These are phyloP conservation scores for Nibea coibor DNA, from an alignment of 2,113 vertebrate species.

Conservation along the genomic window DNA sequence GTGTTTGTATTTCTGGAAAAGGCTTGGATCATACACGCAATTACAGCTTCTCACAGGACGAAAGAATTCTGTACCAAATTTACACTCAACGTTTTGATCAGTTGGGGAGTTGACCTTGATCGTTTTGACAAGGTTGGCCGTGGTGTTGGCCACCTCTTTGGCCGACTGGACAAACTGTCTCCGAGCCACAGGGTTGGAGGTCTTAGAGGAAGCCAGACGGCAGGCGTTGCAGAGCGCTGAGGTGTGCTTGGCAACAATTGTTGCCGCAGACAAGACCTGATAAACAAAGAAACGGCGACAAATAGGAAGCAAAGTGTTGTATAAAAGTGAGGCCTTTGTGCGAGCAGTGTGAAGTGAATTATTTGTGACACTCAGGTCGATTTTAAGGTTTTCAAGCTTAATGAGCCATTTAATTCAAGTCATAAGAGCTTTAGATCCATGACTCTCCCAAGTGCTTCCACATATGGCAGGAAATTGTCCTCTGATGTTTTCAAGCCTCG, in stretches of 20 bases:
- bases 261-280: slow-evolving; percentile 97
- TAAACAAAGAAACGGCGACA: slow-evolving; percentile 5
- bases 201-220: slow-evolving; percentile 97
- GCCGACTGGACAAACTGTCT: slow-evolving; percentile 99
- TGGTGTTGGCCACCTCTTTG: slow-evolving; percentile 99
- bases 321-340: slow-evolving; percentile 8
- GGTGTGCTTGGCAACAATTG: slow-evolving; percentile 98
- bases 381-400: slow-evolving; percentile 28
- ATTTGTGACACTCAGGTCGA: neutral
- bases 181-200: slow-evolving; percentile 95
- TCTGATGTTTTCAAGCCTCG: slow-evolving; percentile 1
- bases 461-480: neutral
- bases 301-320: slow-evolving; percentile 16
- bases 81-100: slow-evolving; percentile 82
- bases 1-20: neutral
- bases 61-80: slow-evolving; percentile 67
- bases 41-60: slow-evolving; percentile 35
- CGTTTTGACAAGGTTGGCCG: slow-evolving; percentile 98
- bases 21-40: slow-evolving; percentile 7
- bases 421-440: slow-evolving; percentile 9
- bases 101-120: slow-evolving; percentile 91
- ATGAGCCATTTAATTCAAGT: slow-evolving; percentile 34
- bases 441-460: neutral
- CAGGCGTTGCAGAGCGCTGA: slow-evolving; percentile 98
- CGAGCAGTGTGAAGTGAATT: slow-evolving; percentile 1